phyloP scores from a whole-genome alignment of 2,888 invertebrate species.

The Lysandra coridon region DNA sequence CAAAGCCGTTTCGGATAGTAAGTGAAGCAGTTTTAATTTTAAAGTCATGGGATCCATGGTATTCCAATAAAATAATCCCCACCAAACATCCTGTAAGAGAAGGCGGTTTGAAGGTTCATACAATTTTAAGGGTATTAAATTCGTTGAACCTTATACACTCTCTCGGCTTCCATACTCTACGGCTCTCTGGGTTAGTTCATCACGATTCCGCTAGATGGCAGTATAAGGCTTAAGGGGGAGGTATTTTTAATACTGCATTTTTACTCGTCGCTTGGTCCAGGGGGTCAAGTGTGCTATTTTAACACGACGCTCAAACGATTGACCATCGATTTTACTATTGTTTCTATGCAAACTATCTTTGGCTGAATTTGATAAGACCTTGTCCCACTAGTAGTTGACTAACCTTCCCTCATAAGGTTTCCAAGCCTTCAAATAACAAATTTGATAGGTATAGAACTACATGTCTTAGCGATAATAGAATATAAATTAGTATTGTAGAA shows the following conservation, averaged over 20 bases:
- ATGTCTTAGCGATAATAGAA: neutral
- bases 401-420: neutral
- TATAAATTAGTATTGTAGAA: neutral
- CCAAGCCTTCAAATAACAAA: neutral
- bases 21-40: no score
- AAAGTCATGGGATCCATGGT: no score
- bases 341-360: neutral
- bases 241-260: neutral
- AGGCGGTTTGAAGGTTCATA: neutral
- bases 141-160: no score
- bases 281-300: conserved; percentile 3
- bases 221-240: neutral
- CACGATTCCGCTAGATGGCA: neutral
- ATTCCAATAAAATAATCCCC: no score
- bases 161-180: neutral
- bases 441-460: neutral
- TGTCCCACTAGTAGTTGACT: neutral
- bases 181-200: neutral
- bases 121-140: neutral
- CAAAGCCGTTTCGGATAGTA: no score
- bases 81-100: neutral
- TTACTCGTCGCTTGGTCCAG: neutral
- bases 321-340: neutral
- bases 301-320: neutral
- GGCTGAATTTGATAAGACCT: neutral